Base-by-base conservation (phyloP, 64 coral and sea anemone species). In the Porites lutea region DNA sequence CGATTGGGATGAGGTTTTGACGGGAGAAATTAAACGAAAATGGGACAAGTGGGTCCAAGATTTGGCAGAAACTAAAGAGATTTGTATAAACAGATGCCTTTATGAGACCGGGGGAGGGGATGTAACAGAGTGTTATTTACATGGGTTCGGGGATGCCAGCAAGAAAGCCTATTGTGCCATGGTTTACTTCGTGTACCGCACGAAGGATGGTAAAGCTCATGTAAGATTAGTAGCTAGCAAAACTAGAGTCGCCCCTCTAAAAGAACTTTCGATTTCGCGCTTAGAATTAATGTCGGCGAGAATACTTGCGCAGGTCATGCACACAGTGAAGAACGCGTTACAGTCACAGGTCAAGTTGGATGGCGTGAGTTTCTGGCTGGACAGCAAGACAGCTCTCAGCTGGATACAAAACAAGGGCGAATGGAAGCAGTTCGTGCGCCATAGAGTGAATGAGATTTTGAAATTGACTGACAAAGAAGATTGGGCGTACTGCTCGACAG, bases 201-300 rank as follows among this genome's bases (percentile, higher is more conserved):
- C 37, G 3, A 44, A 4, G 12, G 78, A 63, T 20, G 78, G 52
- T 1, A 3, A 81, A 14, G 11, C 52, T 8, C 78, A 81, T 57
- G 78, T 18, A 4, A 81, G 51, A 3, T 81, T 81, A 81, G n/a
- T 81, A 4, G 20, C 52, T 2, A 81, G 78, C 13, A 81, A 81
- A 46, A 81, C 51, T 4, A 81, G 78, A 19, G 78, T 81, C 2
- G 78, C 52, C 16, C 78, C 78, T n/a, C 78, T 46, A 22, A 81
- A 81, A 81, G 6, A 81, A 16, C 52, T 81, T 3, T 59, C 78
- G 4, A 81, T 81, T 16, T 52, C 78, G 2, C 18, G 78, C 4
- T 59, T 79, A 61, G 88, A 89, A 67, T 72, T 89, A 8, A 64
- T 89, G 75, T 65, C 88, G n/a, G 88, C 74, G 58, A 51, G 75